Percentiles rank a stretch among this genome's conserved stretches.
phyloP scores from a whole-genome alignment of 2,888 invertebrate species.

The Flexamia atlantica region DNA sequence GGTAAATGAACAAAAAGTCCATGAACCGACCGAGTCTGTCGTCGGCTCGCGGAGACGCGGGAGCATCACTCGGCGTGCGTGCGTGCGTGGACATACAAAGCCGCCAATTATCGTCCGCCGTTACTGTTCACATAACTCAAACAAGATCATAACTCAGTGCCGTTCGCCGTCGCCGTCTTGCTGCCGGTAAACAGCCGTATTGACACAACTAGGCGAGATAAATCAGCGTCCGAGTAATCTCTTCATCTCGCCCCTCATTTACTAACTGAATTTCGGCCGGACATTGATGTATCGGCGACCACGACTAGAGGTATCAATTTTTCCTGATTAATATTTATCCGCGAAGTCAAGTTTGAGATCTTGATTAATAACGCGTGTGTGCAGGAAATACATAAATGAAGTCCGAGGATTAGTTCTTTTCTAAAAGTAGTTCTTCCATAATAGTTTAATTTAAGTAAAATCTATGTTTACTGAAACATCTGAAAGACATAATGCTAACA shows the following conservation, averaged over 20 bases:
- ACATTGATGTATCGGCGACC: constrained; percentile 23
- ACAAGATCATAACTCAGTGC: constrained; percentile 11
- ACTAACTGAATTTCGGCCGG: constrained; percentile 42
- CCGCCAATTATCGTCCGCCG: constrained; percentile 22
- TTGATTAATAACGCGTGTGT: constrained; percentile 17
- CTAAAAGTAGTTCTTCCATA: too few relatives aligned
- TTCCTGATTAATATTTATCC: constrained; percentile 42
- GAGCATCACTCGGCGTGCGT: constrained; percentile 1
- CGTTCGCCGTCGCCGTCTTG: neutral
- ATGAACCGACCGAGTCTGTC: neutral
- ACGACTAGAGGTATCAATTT: constrained; percentile 25
- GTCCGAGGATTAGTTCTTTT: too few relatives aligned
- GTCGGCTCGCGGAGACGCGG: neutral
- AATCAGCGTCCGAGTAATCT: constrained; percentile 7
- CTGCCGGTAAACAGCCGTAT: constrained; percentile 24
- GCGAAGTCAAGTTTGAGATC: constrained; percentile 16
- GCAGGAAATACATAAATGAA: neutral
- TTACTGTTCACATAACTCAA: neutral
- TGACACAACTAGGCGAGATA: constrained; percentile 37
- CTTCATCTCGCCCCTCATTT: constrained; percentile 33
- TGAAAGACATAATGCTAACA: too few relatives aligned
- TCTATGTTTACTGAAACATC: too few relatives aligned
- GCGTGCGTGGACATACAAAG: constrained; percentile 13
- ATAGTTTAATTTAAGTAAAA: too few relatives aligned
- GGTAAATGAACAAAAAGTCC: neutral